These are phyloP conservation scores for Atractosteus spatula DNA, from an alignment of 2,113 vertebrate species.

Conservation along the genomic window DNA sequence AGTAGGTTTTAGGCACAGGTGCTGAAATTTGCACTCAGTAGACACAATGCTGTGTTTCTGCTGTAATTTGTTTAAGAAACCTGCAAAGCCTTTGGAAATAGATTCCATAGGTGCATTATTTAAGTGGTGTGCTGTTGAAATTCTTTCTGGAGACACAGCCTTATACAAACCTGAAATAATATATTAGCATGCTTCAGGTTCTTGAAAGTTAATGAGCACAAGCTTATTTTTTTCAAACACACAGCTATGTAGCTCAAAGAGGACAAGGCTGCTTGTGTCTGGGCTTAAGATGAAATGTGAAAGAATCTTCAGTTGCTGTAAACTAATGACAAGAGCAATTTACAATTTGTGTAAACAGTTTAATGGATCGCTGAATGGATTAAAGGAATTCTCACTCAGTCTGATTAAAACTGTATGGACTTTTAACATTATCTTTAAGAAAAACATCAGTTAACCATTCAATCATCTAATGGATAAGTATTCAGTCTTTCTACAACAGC, in stretches of 20 bases:
- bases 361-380: conserved; percentile 46
- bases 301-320: conserved; percentile 30
- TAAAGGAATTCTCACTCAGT: conserved; percentile 42
- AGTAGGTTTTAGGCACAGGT: conserved; percentile 29
- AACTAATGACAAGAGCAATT: conserved; percentile 47
- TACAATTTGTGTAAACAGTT: conserved; percentile 45
- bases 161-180: conserved; percentile 27
- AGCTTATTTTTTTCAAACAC: conserved; percentile 29
- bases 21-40: conserved; percentile 30
- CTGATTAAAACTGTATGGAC: conserved; percentile 28
- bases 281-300: conserved; percentile 17
- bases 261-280: conserved; percentile 25
- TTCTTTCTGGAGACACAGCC: conserved; percentile 22
- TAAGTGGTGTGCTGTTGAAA: conserved; percentile 18
- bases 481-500: not conserved
- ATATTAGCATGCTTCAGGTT: conserved; percentile 21
- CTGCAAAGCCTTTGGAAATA: conserved; percentile 19
- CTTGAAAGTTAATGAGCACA: conserved; percentile 11
- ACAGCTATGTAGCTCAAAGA: conserved; percentile 24
- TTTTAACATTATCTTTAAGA: conserved; percentile 30
- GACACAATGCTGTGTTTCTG: conserved; percentile 8
- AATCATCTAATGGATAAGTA: not conserved
- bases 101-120: not conserved
- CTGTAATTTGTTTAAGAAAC: conserved; percentile 19
- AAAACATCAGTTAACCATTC: not conserved